Conservation (phyloP, 2,888 invertebrate species). For the Ophraella communa region DNA sequence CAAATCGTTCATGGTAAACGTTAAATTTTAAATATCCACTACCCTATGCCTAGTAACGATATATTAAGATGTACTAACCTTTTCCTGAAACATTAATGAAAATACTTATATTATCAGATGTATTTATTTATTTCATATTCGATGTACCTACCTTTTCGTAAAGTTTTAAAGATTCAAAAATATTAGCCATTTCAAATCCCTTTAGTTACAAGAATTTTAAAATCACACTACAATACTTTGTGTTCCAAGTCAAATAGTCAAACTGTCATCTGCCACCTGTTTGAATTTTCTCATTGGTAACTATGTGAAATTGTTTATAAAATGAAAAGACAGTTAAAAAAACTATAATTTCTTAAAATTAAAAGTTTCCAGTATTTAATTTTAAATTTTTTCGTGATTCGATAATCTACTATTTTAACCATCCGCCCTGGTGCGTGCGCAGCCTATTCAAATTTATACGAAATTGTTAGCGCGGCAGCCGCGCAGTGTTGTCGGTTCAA, state of each 20-base stretch:
- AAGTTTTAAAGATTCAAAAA: conserved; percentile 21
- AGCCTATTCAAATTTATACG: too few species aligned
- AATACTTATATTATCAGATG: neutral
- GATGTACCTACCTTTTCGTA: conserved; percentile 10
- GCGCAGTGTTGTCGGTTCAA: too few species aligned
- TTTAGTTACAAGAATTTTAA: neutral
- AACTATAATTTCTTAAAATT: too few species aligned
- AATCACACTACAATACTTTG: neutral
- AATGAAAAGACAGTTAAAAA: too few species aligned
- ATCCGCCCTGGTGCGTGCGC: too few species aligned
- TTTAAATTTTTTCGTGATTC: too few species aligned
- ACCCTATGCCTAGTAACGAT: neutral
- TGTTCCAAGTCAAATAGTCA: neutral
- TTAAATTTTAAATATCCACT: too few species aligned
- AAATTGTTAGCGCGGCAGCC: too few species aligned
- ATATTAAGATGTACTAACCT: neutral
- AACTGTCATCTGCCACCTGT: neutral
- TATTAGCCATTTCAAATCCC: conserved; percentile 6
- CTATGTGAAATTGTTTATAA: too few species aligned
- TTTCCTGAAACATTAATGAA: conserved; percentile 1
- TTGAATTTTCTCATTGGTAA: neutral
- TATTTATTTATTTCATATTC: neutral
- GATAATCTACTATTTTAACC: too few species aligned
- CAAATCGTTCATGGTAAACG: too few species aligned
- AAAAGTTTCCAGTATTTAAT: neutral